Percentiles rank a stretch among this genome's conserved stretches.
Evolutionary conservation across 2,113 vertebrate genomes (phyloP).

Genomic region (Labeo catla): DNA sequence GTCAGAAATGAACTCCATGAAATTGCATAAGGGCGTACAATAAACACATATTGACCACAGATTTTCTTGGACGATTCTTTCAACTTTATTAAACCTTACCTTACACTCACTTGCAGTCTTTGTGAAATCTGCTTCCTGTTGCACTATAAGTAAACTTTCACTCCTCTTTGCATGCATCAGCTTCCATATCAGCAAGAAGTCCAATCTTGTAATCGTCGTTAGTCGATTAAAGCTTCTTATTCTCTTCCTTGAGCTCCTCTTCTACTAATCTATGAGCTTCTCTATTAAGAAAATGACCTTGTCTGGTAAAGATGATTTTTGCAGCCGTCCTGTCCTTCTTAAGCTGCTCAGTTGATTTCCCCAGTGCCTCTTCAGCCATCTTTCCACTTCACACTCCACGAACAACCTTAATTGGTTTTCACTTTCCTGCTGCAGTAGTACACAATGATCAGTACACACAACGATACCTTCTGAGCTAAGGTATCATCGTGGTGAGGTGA

Average conservation of each 20-base stretch:
- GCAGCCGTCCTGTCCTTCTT: neutral
- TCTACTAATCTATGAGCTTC: neutral
- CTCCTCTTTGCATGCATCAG: neutral
- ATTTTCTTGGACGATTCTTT: neutral
- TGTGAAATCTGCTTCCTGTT: neutral
- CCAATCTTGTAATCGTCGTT: neutral
- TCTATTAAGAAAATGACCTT: neutral
- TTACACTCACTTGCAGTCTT: neutral
- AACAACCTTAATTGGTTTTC: neutral
- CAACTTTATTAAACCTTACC: neutral
- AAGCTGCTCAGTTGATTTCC: neutral
- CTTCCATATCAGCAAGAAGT: neutral
- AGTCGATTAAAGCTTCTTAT: neutral
- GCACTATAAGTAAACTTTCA: neutral
- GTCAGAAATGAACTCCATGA: no score
- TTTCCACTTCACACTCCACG: neutral
- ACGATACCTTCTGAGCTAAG: neutral
- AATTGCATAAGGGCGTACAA: no score
- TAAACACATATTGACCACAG: neutral
- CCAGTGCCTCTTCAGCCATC: neutral
- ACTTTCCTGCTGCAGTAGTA: neutral
- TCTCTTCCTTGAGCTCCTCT: neutral
- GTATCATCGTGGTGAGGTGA: no score
- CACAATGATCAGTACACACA: no score
- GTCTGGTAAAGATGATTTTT: neutral